Evolutionary conservation across 2,113 vertebrate species (phyloP), one percentile per base, ranked within the genome.

Genomic region (Triplophysa tibetana): DNA sequence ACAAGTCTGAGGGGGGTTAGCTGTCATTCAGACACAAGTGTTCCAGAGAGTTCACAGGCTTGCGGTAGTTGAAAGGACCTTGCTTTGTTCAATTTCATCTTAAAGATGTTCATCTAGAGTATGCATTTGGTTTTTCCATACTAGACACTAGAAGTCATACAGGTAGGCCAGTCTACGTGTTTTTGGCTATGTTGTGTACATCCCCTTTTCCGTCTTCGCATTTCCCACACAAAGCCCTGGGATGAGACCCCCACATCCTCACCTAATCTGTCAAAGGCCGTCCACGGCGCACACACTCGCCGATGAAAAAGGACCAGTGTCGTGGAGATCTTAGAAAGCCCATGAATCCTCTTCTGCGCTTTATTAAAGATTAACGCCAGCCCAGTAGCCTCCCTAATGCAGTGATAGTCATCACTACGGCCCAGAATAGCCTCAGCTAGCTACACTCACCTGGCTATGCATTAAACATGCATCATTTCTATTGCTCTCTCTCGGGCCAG

Each of bases 301-400:
- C 56, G 56, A 81, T 64, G 43, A 70, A 23, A 52, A 66, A 63
- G 17, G 78, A 80, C 65, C 61, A 10, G 33, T 66, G 60, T 78
- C 41, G 29, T 60, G 45, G 21, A 23, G 61, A 54, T 73, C 67
- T 66, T 60, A 43, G 68, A 75, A 69, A 61, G 69, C 75, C 78
- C 74, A 81, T 81, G 75, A 83, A 85, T 85, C 78, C 65, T 78
- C 60, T 63, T 68, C 48, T 66, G 29, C 70, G 69, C 52, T 74
- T 52, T 81, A 83, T 83, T 74, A 83, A 85, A 83, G 70, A 85
- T 85, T 83, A 68, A 78, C 66, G 68, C 9, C 56, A 65, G 81
- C 73, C 66, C 73, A 74, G 33, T 80, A 52, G 23, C 67, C 64
- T 38, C 62, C 72, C 80, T 77, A 83, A 73, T 75, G 67, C 68